Percentiles rank a stretch among this genome's conserved stretches.
phyloP scores from a whole-genome alignment of 53 echinoderm and acorn worm species.

The Actinopyga echinites region DNA sequence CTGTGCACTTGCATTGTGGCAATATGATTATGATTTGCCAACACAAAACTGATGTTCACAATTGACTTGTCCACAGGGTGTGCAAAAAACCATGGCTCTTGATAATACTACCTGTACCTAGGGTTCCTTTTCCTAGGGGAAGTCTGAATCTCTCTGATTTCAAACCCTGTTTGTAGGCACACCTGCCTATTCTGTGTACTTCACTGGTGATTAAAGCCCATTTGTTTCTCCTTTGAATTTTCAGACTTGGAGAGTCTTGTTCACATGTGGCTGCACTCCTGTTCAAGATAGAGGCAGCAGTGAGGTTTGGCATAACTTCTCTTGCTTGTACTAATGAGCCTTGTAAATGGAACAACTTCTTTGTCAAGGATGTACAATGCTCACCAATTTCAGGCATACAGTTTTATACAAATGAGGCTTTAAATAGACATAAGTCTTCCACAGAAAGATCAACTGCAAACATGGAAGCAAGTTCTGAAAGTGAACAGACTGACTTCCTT shows the following conservation, averaged over 20 bases:
- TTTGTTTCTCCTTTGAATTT: conserved; percentile 18
- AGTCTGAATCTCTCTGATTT: too few relatives aligned
- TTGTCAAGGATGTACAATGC: neutral
- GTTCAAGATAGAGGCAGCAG: conserved; percentile 56
- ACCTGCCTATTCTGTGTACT: too few relatives aligned
- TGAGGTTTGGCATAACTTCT: conserved; percentile 41
- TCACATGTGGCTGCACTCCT: conserved; percentile 48
- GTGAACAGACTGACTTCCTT: neutral
- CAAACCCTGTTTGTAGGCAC: too few relatives aligned
- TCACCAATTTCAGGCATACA: neutral
- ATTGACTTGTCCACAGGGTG: too few relatives aligned
- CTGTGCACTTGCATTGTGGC: too few relatives aligned
- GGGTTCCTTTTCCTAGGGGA: too few relatives aligned
- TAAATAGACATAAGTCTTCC: neutral
- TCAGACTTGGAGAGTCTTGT: conserved; percentile 56
- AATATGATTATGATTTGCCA: too few relatives aligned
- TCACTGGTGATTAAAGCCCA: too few relatives aligned
- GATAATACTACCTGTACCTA: too few relatives aligned
- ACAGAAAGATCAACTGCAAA: too few relatives aligned
- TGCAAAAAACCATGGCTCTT: too few relatives aligned
- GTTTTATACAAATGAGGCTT: neutral
- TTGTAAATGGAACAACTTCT: conserved; percentile 45
- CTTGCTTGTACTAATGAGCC: conserved; percentile 44
- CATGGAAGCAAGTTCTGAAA: neutral
- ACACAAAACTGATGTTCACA: too few relatives aligned